Evolutionary conservation across 1,140 invertebrate genomes (phyloP), one percentile per base, ranked within the genome.

Genomic region (Drosophila bifasciata): DNA sequence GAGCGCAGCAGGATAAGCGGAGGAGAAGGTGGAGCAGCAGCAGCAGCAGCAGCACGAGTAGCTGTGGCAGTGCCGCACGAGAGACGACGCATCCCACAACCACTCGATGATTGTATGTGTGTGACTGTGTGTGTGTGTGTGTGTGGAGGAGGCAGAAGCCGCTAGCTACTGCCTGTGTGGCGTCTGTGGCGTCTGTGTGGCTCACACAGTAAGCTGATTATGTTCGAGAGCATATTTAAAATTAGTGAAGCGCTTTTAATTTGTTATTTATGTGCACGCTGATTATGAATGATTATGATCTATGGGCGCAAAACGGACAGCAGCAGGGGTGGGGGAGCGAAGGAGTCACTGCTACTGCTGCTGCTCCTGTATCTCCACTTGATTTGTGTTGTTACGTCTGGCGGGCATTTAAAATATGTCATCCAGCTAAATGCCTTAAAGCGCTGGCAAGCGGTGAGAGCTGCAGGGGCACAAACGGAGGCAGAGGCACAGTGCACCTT

Each of bases 231-330:
- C 83, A 88, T 88, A 88, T 88, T 88, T 88, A 88, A 88, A 88
- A 88, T 88, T 88, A 88, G 83, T 88, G 83, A 88, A 88, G 83
- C 83, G 84, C 83, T 88, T 88, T 88, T 88, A 88, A 88, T 88
- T 88, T 88, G 83, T 88, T 88, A 88, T 88, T 88, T 88, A 88
- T 88, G 83, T 88, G 84, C 83, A 88, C 83, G 83, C 75, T 88
- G 83, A 88, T 88, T 83, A 88, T 88, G 78, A 88, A 88, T 88
- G 83, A 88, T 88, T 88, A 88, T 88, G 83, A 88, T 88, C 83
- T 88, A 88, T 83, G 83, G 32, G 32, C 71, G 84, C 84, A 88
- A 79, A 3, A 57, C 23, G 7, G 50, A 60, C 60, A 21, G 58
- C 62, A 28, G 23, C 52, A 19, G 17, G 21, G 17, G 15, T 16